Evolutionary conservation across 2,797 vertebrate species (phyloP), one percentile per base, ranked within the genome.

Genomic region (Cheirogaleus major): DNA sequence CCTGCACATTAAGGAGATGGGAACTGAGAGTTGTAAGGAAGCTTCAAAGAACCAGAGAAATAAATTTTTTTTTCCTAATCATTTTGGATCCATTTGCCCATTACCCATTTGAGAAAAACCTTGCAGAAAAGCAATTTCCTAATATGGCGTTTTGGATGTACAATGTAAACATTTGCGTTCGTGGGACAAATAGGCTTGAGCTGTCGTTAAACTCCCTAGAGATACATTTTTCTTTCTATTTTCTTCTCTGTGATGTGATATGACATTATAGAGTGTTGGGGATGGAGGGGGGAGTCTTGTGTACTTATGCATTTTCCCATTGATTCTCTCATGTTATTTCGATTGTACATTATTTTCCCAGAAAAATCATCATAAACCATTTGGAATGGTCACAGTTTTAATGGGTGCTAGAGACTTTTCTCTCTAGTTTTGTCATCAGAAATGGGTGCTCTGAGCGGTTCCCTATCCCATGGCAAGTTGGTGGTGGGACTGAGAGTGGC

Each of bases 181-280:
- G 89, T 95, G 94, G 79, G 89, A 97, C 80, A 92, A 75, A 96
- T 76, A 69, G 67, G 48, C 86, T 92, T 69, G 81, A 95, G 92
- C 92, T 91, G 67, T 85, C 81, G 38, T 86, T 85, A 89, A 85
- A 65, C 52, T 84, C 95, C 91, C 92, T n/a, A 81, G 97, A 93
- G 98, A 90, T 91, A 89, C 80, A 97, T 97, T 96, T 94, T 96
- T 94, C 79, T 94, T 94, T 96, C 97, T 96, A 72, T 98, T 97
- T 98, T 93, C 81, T 96, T 94, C 94, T 94, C 91, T 45, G 52
- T 73, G 70, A 94, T 96, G 79, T 86, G 91, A 94, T 81, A 35
- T 81, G 91, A 85, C 69, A 93, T 93, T 92, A 94, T 14, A 73
- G 50, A 70, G 87, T 82, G 45, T 76, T 82, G 69, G 52, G 35